Percentiles rank a stretch among this genome's conserved stretches.
Evolutionary conservation across 2,113 vertebrate species (phyloP).

Genomic region (Melierax canorus): DNA sequence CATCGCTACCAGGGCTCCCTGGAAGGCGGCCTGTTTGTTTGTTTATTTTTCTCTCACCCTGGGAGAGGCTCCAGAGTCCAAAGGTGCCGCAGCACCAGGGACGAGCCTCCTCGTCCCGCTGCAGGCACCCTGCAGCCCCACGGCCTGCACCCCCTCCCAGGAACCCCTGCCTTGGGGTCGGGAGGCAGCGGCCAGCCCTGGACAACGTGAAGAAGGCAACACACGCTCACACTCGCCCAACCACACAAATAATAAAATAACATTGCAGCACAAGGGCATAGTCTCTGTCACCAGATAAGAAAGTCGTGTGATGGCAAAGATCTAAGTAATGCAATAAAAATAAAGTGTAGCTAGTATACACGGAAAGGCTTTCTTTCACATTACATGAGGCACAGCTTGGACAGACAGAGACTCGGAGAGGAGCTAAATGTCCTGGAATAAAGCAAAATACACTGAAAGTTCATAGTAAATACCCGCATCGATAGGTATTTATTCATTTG

Average conservation of each 20-base stretch:
- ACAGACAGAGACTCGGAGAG: conserved; percentile 39
- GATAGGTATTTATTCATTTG: conserved; percentile 64
- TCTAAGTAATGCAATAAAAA: conserved; percentile 73
- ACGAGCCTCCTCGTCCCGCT: background rate
- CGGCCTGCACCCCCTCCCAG: background rate
- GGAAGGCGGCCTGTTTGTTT: background rate
- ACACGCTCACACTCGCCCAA: background rate
- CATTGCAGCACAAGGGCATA: conserved; percentile 65
- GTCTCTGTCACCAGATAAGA: conserved; percentile 55
- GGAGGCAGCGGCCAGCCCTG: background rate
- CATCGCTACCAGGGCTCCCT: background rate
- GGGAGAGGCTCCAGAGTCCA: conserved; percentile 37
- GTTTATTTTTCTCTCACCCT: background rate
- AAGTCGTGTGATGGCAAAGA: conserved; percentile 72
- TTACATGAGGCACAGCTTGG: conserved; percentile 69
- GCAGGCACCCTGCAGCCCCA: background rate
- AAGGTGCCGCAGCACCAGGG: background rate
- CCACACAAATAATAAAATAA: conserved; percentile 61
- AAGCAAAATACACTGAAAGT: conserved; percentile 68
- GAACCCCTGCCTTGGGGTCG: background rate
- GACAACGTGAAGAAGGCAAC: background rate
- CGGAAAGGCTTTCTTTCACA: conserved; percentile 59
- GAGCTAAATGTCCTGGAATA: conserved; percentile 64
- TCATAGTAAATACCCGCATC: conserved; percentile 66
- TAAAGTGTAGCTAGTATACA: conserved; percentile 67